Evolutionary conservation across 2,888 invertebrate species (phyloP), one percentile per base, ranked within the genome.

Genomic region (Campoplex capitator): DNA sequence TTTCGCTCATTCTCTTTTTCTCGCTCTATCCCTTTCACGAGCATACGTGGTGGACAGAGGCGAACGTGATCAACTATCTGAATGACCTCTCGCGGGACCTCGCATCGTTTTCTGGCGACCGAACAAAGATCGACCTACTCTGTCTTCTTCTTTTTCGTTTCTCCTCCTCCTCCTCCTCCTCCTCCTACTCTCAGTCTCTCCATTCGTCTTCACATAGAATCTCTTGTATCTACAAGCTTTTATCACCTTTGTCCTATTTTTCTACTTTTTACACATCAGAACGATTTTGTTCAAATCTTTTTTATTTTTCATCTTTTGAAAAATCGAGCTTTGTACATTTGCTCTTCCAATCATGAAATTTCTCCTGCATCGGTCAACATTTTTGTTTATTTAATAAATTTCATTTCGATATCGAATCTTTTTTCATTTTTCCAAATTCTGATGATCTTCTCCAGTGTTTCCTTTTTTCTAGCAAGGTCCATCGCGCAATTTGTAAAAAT

Each of bases 401-500:
- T 23, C 23, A 23, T 23, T 11, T 11, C 45, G 11, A 9, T n/a
- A n/a, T 65, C 35, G 3, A 32, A 51, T 48, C 32, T 11, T 35
- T 16, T 9, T 35, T 9, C 54, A 11, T 76, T 16, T 32, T 18
- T 28, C 45, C 11, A 11, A 45, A 13, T 11, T 45, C 2, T 32
- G 16, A 4, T 11, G 23, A 16, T 18, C 35, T 42, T 32, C 18
- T 45, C 18, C 4, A 48, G 23, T 32, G 13, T 16, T 8, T 35
- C 62, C 8, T 28, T 68, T 48, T 35, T 88, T 81, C 23, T 6
- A 90, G 80, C 93, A 93, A 32, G 89, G 80, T 6, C 93, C 93
- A n/a, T 93, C 91, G 51, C 88, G 90, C 23, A 93, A 85, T 90
- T 93, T 93, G 88, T 93, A 93, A 84, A 91, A 93, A 92, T 92